Base-by-base conservation (phyloP, 2,113 vertebrate genomes). In the Thunnus maccoyii region DNA sequence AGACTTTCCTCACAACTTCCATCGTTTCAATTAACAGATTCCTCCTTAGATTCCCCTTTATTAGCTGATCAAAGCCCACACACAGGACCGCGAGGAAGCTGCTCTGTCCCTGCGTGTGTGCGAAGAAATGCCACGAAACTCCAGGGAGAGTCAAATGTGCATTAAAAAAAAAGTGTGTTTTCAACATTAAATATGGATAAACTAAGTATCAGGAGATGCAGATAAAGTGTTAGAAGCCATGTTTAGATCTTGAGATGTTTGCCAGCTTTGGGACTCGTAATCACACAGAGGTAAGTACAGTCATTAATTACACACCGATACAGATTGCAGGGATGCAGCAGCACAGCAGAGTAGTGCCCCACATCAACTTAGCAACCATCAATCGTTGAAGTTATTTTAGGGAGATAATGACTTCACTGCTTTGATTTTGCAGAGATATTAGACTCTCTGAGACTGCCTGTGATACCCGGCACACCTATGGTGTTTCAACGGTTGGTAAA, bases 301-400 rank as follows among this genome's bases (percentile, higher is more conserved):
- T 77, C 66, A 76, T 84, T 83, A 87, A 84, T 90, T 86, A 85
- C 47, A 76, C 56, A 17, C 46, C 55, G 72, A 68, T 48, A 3
- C 61, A 77, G 76, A 85, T 75, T 36, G 50, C 78, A 61, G n/a
- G 36, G 25, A 60, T 6, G 47, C 60, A 63, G 67, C 0, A 0
- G 20, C 1, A 54, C 69, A 78, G 81, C 69, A 54, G 30, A 68
- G 48, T 14, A 47, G 7, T 41, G 56, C 32, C 76, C 72, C 22
- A 56, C 61, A 76, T 66, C 69, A 80, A 70, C 74, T 15, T 79
- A 75, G n/a, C 57, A 84, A 32, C 36, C 71, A 79, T 79, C 83
- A 74, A 56, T 86, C 82, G 78, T 62, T 69, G 46, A 65, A 80
- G 80, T 58, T 82, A 68, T 73, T 86, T 82, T 76, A 72, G 65